Evolutionary conservation across 2,113 vertebrate genomes (phyloP).

Genomic region (Pterocles burchelli): DNA sequence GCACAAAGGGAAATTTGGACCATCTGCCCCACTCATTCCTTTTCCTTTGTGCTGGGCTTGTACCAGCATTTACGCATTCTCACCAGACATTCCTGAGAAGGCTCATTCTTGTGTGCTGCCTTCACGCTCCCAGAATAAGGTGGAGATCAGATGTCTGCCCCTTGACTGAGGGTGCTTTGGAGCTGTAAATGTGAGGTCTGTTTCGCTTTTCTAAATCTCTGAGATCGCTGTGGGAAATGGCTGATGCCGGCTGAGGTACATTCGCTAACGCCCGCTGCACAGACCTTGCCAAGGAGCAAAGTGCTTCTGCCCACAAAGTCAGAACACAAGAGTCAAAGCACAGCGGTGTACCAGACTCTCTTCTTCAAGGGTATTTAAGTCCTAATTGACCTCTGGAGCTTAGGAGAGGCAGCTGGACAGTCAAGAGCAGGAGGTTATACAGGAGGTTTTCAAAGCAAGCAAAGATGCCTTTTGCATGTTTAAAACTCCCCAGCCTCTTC

Average conservation of each 20-base stretch:
- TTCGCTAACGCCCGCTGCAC: background rate
- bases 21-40: background rate
- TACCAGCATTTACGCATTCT: background rate
- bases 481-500: background rate
- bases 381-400: conserved; percentile 18
- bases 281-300: background rate
- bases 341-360: background rate
- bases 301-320: background rate
- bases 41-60: conserved; percentile 3
- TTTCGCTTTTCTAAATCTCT: background rate
- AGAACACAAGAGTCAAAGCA: background rate
- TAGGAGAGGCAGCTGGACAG: background rate
- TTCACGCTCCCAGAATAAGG: background rate
- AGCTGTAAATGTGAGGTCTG: background rate
- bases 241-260: background rate
- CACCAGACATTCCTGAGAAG: background rate
- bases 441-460: conserved; percentile 39
- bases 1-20: conserved; percentile 32
- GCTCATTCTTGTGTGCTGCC: background rate
- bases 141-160: background rate
- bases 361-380: background rate
- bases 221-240: background rate
- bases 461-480: conserved; percentile 2
- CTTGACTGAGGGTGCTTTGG: background rate
- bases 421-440: background rate